phyloP scores from a whole-genome alignment of 2,888 invertebrate genomes.

The Eilema griseolum region DNA sequence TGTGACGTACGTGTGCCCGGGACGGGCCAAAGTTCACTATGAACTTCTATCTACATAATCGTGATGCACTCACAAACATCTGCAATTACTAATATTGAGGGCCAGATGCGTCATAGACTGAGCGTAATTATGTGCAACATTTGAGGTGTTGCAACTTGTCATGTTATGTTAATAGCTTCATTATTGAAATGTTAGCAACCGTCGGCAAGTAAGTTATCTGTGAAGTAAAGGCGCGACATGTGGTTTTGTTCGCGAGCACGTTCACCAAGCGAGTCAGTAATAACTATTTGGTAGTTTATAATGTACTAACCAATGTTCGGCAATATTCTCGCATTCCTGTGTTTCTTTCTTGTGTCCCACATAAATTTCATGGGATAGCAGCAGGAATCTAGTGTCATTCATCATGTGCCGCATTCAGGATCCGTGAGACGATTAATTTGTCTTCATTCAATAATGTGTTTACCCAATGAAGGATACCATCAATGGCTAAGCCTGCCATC shows the following conservation, averaged over 20 bases:
- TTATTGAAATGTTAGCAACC: background rate
- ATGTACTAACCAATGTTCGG: background rate
- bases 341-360: too few species aligned
- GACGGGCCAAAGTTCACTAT: constrained; percentile 9
- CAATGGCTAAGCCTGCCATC: background rate
- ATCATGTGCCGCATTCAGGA: too few species aligned
- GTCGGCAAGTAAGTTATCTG: background rate
- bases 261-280: background rate
- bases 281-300: background rate
- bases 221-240: background rate
- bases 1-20: background rate
- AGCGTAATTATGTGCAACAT: background rate
- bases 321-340: too few species aligned
- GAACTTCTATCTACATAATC: constrained; percentile 10
- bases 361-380: too few species aligned
- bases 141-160: background rate
- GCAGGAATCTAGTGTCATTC: too few species aligned
- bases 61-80: background rate
- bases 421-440: too few species aligned
- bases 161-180: background rate
- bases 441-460: background rate
- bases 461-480: background rate
- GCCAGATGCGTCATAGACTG: background rate
- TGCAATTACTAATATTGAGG: background rate
- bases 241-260: background rate